These are phyloP conservation scores for Enteromius fasciolatus DNA, from an alignment of 2,797 vertebrate species.

Conservation along the genomic window DNA sequence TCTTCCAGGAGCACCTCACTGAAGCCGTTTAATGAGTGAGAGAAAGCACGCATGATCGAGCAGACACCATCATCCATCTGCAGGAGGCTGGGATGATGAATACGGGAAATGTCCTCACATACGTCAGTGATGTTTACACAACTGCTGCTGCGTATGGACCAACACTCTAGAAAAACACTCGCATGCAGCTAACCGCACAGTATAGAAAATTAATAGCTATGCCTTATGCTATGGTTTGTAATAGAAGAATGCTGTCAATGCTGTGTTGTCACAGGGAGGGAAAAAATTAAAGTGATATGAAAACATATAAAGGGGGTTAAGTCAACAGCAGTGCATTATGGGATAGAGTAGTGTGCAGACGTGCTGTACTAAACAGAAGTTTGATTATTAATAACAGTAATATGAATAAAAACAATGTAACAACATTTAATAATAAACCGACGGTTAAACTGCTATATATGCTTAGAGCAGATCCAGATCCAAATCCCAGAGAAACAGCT, in stretches of 20 bases:
- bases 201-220: neutral
- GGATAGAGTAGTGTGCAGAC: neutral
- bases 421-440: neutral
- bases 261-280: neutral
- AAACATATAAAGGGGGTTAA: neutral
- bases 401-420: neutral
- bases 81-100: conserved; percentile 26
- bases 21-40: conserved; percentile 34
- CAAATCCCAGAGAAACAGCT: neutral
- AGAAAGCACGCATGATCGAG: conserved; percentile 22
- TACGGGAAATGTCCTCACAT: neutral
- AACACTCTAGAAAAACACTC: neutral
- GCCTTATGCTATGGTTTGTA: neutral
- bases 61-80: conserved; percentile 29
- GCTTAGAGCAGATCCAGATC: neutral
- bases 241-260: neutral
- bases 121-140: conserved; percentile 17
- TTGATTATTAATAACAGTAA: neutral
- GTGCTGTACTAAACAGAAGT: neutral
- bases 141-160: neutral
- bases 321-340: neutral
- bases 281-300: neutral
- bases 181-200: neutral
- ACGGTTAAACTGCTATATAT: neutral
- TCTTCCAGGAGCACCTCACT: conserved; percentile 23